Evolutionary conservation across 1,140 invertebrate genomes (phyloP).

Genomic region (Drosophila virilis): DNA sequence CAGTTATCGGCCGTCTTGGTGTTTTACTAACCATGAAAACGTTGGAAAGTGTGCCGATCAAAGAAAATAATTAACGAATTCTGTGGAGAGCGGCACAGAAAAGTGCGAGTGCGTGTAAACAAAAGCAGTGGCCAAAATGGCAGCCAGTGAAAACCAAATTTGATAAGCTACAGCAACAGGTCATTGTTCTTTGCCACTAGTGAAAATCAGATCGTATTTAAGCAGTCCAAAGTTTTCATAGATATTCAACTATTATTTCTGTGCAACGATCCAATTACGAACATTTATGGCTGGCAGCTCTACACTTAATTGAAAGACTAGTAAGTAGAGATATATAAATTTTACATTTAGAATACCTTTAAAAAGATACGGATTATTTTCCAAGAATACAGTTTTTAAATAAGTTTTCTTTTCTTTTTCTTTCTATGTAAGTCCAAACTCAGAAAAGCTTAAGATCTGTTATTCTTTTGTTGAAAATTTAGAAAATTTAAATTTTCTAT

Average conservation of each 20-base stretch:
- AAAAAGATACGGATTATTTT: background rate
- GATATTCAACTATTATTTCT: conserved; percentile 34
- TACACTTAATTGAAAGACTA: conserved; percentile 52
- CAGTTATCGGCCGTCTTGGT: conserved; percentile 39
- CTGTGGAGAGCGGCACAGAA: conserved; percentile 22
- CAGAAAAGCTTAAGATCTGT: too few relatives aligned
- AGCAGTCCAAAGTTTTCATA: conserved; percentile 10
- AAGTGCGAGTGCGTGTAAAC: conserved; percentile 48
- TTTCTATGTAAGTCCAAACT: too few relatives aligned
- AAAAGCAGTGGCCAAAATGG: conserved; percentile 54
- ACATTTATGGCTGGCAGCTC: conserved; percentile 35
- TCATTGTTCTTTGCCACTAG: conserved; percentile 40
- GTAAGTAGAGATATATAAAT: conserved; percentile 48
- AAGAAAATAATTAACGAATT: conserved; percentile 51
- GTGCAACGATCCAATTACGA: conserved; percentile 41
- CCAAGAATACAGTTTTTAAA: background rate
- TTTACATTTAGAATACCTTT: background rate
- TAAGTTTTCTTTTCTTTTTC: background rate
- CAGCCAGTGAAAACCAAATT: conserved; percentile 65
- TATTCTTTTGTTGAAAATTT: background rate
- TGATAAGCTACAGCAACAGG: conserved; percentile 44
- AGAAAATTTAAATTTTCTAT: background rate
- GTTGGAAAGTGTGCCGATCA: conserved; percentile 58
- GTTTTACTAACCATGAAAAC: conserved; percentile 72
- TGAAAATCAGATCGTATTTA: conserved; percentile 8